Evolutionary conservation across 2,797 vertebrate genomes (phyloP).

Genomic region (Leptoclinus maculatus): DNA sequence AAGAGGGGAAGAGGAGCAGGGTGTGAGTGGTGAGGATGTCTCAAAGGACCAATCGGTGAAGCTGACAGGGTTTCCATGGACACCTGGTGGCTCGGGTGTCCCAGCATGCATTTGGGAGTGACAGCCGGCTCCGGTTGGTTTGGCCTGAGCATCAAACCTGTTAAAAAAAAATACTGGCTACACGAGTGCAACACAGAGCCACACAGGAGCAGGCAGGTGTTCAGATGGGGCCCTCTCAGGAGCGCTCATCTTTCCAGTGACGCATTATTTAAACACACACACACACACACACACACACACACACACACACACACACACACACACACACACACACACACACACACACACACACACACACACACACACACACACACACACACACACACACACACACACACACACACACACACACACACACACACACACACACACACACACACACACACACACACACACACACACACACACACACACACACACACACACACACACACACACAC

Average conservation of each 20-base stretch:
- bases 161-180: slow-evolving; percentile 22
- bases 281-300: slow-evolving; percentile 4
- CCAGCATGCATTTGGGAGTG: slow-evolving; percentile 70
- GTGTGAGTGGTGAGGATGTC: slow-evolving; percentile 42
- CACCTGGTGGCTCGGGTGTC: slow-evolving; percentile 76
- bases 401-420: slow-evolving; percentile 1
- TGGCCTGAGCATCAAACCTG: slow-evolving; percentile 45
- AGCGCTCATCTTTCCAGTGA: slow-evolving; percentile 34
- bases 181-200: slow-evolving; percentile 10
- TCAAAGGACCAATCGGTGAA: slow-evolving; percentile 75
- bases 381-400: slow-evolving; percentile 8
- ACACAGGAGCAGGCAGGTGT: slow-evolving; percentile 60
- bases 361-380: slow-evolving; percentile 1
- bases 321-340: slow-evolving; percentile 8
- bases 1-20: slow-evolving; percentile 31
- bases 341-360: slow-evolving; percentile 1
- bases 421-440: slow-evolving; percentile 1
- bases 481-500: slow-evolving; percentile 1
- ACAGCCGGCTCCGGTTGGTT: slow-evolving; percentile 66
- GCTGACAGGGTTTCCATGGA: slow-evolving; percentile 76
- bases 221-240: slow-evolving; percentile 47
- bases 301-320: slow-evolving; percentile 1
- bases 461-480: slow-evolving; percentile 1
- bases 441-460: slow-evolving; percentile 8
- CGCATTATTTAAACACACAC: slow-evolving; percentile 10